phyloP scores from a whole-genome alignment of 1,140 invertebrate genomes.

The Chironomus tepperi region DNA sequence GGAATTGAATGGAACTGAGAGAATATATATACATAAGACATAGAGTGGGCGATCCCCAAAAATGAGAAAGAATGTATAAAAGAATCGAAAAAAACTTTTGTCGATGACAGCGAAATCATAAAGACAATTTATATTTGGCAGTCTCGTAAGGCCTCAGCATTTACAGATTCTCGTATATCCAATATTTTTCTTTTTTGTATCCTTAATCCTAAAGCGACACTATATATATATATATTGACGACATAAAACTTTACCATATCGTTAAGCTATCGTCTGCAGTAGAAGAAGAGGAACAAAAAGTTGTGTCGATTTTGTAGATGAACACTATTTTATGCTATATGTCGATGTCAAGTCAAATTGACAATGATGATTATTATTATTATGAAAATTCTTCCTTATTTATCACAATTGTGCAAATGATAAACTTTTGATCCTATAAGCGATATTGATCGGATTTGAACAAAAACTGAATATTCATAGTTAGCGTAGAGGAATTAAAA shows the following conservation, averaged over 20 bases:
- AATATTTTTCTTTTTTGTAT: no score
- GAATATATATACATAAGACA: no score
- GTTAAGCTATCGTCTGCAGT: not conserved
- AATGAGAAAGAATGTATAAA: no score
- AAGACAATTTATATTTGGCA: not conserved
- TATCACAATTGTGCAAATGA: no score
- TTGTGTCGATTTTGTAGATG: not conserved
- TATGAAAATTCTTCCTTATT: not conserved
- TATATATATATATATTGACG: not conserved
- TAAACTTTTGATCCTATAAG: no score
- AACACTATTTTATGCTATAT: not conserved
- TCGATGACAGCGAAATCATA: conserved; percentile 6
- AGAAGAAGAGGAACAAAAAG: not conserved
- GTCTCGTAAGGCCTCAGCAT: not conserved
- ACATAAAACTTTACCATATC: conserved; percentile 8
- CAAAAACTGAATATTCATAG: no score
- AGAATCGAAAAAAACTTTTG: not conserved
- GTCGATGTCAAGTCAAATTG: not conserved
- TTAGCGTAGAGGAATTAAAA: no score
- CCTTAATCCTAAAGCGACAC: not conserved
- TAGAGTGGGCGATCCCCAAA: no score
- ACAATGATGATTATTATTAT: not conserved
- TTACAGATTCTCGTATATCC: not conserved
- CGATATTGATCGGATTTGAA: no score
- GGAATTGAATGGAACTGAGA: no score